A percentile compares a stretch with the other conserved stretches of the same genome.
Conservation (phyloP, 2,113 vertebrate species). For the Ascaphus truei region DNA sequence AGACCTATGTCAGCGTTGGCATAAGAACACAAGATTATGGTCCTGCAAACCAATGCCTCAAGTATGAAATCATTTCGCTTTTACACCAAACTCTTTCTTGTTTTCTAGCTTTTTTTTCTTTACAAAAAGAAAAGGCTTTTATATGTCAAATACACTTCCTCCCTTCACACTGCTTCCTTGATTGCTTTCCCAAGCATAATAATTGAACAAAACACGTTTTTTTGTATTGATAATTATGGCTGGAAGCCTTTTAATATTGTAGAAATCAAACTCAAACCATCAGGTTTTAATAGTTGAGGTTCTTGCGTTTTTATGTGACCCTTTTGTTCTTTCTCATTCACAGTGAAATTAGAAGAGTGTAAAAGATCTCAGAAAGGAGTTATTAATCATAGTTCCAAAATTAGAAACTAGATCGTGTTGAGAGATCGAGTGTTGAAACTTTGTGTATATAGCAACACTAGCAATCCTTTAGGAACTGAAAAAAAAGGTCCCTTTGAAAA, state of each 20-base stretch:
- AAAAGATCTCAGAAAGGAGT: slow-evolving; percentile 50
- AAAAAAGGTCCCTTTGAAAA: slow-evolving; percentile 37
- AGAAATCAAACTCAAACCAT: slow-evolving; percentile 36
- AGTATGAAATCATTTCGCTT: slow-evolving; percentile 28
- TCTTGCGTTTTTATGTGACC: slow-evolving; percentile 46
- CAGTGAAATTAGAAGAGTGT: slow-evolving; percentile 54
- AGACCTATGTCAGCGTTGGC: slow-evolving; percentile 88
- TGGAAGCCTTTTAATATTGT: slow-evolving; percentile 54
- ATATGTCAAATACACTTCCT: slow-evolving; percentile 50
- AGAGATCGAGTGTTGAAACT: slow-evolving; percentile 51
- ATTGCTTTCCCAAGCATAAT: slow-evolving; percentile 60
- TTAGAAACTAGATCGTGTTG: slow-evolving; percentile 50
- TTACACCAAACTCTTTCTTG: slow-evolving; percentile 53
- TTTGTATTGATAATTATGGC: slow-evolving; percentile 60
- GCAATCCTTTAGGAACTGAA: slow-evolving; percentile 10
- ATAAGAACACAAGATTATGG: slow-evolving; percentile 62
- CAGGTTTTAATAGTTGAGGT: slow-evolving; percentile 46
- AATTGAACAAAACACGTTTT: slow-evolving; percentile 53
- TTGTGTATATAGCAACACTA: slow-evolving; percentile 20
- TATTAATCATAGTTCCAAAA: slow-evolving; percentile 59
- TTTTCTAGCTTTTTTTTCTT: slow-evolving; percentile 35
- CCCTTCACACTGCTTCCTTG: slow-evolving; percentile 44
- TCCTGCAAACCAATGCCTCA: slow-evolving; percentile 51
- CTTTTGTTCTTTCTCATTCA: slow-evolving; percentile 48
- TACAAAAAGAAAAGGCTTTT: slow-evolving; percentile 48